A percentile compares a stretch with the other conserved stretches of the same genome.
Evolutionary conservation across 92 coral and sea anemone species (phyloP).

Genomic region (Galaxea fascicularis): DNA sequence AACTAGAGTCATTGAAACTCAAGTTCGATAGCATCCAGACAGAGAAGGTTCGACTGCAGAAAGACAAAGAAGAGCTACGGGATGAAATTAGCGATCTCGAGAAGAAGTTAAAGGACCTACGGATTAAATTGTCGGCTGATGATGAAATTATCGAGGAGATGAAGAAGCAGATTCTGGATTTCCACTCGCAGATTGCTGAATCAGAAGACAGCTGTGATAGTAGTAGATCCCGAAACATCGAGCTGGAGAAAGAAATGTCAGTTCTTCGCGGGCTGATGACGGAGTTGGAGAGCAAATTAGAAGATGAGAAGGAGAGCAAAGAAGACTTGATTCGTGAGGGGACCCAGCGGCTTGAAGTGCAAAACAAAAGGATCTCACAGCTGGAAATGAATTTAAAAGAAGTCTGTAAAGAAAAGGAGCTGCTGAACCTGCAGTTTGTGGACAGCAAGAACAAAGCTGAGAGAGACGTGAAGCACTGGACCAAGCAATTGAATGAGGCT

Average conservation of each 20-base stretch:
- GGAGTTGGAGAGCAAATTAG: constrained; percentile 61
- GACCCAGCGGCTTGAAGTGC: constrained; percentile 51
- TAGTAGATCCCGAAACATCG: constrained; percentile 70
- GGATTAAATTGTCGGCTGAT: constrained; percentile 60
- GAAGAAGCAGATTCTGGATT: constrained; percentile 63
- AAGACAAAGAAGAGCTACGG: constrained; percentile 64
- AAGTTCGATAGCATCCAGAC: constrained; percentile 67
- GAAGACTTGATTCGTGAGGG: constrained; percentile 50
- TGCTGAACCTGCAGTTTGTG: constrained; percentile 52
- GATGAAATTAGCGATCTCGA: constrained; percentile 64
- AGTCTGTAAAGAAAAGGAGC: constrained; percentile 74
- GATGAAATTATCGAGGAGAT: constrained; percentile 59
- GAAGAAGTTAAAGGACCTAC: constrained; percentile 52
- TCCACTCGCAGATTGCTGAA: constrained; percentile 55
- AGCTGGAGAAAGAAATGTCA: constrained; percentile 76
- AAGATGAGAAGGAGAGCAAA: constrained; percentile 57
- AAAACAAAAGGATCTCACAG: constrained; percentile 40
- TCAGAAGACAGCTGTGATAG: constrained; percentile 49
- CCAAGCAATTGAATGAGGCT: constrained; percentile 60
- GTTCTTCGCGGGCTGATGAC: constrained; percentile 51
- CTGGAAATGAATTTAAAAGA: constrained; percentile 69
- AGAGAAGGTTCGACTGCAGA: constrained; percentile 68
- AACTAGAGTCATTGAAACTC: constrained; percentile 78
- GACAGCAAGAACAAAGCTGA: constrained; percentile 76
- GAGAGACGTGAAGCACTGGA: constrained; percentile 51